phyloP scores from a whole-genome alignment of 2,888 invertebrate species.

The Pimpla rufipes region DNA sequence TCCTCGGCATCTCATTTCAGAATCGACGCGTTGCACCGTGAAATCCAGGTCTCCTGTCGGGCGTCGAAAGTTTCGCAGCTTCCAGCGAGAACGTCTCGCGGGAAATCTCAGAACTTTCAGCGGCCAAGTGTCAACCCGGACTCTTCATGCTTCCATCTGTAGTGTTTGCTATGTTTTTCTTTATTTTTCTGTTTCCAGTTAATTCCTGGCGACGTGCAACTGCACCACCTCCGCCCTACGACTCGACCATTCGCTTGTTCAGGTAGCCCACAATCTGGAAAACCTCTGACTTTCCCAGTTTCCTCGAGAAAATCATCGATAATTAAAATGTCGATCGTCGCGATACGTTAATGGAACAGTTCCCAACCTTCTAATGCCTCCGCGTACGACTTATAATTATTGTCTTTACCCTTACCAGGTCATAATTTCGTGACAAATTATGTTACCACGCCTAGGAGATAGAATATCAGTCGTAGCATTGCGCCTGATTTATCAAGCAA shows the following conservation, averaged over 20 bases:
- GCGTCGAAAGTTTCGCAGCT: neutral
- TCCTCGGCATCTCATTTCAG: constrained; percentile 2
- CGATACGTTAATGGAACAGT: constrained; percentile 7
- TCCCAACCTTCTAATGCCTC: neutral
- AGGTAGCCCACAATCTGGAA: neutral
- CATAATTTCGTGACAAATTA: constrained; percentile 18
- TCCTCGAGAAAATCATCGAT: neutral
- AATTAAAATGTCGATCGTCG: neutral
- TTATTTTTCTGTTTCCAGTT: neutral
- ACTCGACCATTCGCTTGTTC: neutral
- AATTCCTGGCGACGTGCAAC: neutral
- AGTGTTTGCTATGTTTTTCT: neutral
- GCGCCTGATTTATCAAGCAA: constrained; percentile 32
- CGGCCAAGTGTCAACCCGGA: neutral
- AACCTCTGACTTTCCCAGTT: neutral
- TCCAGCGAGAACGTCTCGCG: neutral
- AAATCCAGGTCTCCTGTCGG: constrained; percentile 1
- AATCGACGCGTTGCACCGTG: neutral
- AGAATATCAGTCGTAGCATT: constrained; percentile 6
- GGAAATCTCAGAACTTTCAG: constrained; percentile 17
- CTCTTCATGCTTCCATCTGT: neutral
- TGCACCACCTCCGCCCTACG: neutral
- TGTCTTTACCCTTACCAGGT: neutral
- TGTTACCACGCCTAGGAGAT: neutral
- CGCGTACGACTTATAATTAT: constrained; percentile 7